Conservation (phyloP, 2,113 vertebrate species). For the Pseudopodoces humilis region DNA sequence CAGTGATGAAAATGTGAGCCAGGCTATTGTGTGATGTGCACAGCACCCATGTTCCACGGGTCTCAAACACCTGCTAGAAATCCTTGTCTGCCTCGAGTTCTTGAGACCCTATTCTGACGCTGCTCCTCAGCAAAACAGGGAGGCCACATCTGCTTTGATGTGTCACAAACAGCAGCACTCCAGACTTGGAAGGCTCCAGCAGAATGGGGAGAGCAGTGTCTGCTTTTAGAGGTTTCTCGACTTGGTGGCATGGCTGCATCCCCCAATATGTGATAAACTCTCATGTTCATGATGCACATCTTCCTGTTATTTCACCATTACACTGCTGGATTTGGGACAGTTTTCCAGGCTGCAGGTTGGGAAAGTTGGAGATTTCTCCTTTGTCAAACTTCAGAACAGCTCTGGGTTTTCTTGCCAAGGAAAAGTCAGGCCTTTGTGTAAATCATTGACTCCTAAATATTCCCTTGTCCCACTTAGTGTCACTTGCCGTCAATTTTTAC, state of each 20-base stretch:
- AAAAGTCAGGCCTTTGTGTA: not conserved
- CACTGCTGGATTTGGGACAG: not conserved
- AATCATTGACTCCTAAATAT: not conserved
- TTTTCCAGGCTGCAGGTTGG: not conserved
- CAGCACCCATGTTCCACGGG: not conserved
- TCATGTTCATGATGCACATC: not conserved
- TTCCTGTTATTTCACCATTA: not conserved
- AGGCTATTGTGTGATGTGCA: fast-evolving
- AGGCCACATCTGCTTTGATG: fast-evolving
- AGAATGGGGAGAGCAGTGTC: not conserved
- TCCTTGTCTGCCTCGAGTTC: not conserved
- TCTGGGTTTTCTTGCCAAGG: not conserved
- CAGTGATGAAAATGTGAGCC: not conserved
- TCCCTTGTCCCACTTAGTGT: not conserved
- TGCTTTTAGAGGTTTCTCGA: not conserved
- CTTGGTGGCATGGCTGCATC: not conserved
- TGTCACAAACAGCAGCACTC: not conserved
- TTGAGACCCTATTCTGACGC: not conserved
- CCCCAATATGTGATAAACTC: not conserved
- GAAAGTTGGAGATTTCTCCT: not conserved
- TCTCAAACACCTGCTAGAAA: not conserved
- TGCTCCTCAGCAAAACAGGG: not conserved
- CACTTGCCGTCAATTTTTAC: not conserved
- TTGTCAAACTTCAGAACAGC: not conserved
- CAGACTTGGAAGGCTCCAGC: not conserved